Base-by-base conservation (phyloP, 2,888 invertebrate genomes). In the Alloplasta piceator region DNA sequence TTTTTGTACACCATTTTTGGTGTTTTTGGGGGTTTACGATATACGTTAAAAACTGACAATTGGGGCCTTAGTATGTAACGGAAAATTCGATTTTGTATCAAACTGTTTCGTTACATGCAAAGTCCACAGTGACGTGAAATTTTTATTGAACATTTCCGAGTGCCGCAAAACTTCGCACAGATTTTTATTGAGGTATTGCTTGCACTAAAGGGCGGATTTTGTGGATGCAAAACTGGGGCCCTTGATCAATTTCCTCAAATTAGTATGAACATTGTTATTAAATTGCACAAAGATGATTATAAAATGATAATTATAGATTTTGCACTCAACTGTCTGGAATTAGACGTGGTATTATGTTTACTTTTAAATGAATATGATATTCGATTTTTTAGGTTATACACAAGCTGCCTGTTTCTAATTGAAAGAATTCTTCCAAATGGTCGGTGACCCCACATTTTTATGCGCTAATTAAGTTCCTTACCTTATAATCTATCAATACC, bases 401-500 rank as follows among this genome's bases (percentile, higher is more conserved):
- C n/a, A n/a, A n/a, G n/a, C n/a, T n/a, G n/a, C n/a, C n/a, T n/a
- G 46, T 46, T 46, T 46, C 46, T 46, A 46, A 46, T 46, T 46
- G 46, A 46, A 46, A 46, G 7, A 46, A 46, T 46, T 46, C 46
- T 46, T 46, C 46, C 46, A 46, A 46, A 46, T 46, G 46, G 7
- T 46, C 46, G 46, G 4, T 46, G 46, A 46, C 5, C 46, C 46
- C 46, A 46, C 3, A 5, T 46, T 46, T 46, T 46, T 46, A 5
- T 46, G 46, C 4, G 46, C 46, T 46, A 46, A 46, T 46, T 46
- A 46, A 10, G 10, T 46, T 46, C 46, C 10, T 46, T 10, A 10
- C 3, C 46, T 46, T 46, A 10, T 46, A 46, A 46, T 46, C 46
- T 46, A 46, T 10, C 9, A 10, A 46, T 46, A 46, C n/a, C 46